These are phyloP conservation scores for Drosophila neonasuta DNA, from an alignment of 2,888 invertebrate genomes.

Conservation along the genomic window DNA sequence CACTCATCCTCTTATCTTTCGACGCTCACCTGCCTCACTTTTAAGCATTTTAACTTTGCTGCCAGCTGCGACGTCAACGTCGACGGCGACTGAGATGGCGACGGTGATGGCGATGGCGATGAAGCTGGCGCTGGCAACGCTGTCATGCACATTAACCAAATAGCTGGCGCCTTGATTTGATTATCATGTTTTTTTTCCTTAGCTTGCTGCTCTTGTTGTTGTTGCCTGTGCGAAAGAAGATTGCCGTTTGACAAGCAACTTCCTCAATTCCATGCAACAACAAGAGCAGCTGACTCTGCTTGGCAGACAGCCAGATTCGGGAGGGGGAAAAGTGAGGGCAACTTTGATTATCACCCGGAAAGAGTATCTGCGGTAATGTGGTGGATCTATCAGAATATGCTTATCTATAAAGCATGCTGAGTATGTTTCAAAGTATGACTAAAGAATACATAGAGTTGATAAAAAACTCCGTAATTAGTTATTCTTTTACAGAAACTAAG, in stretches of 20 bases:
- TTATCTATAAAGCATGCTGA: background rate
- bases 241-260: conserved; percentile 71
- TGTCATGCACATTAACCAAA: conserved; percentile 72
- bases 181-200: conserved; percentile 59
- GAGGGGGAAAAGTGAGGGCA: conserved; percentile 8
- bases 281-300: conserved; percentile 36
- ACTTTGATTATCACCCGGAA: conserved; percentile 34
- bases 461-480: too few species aligned
- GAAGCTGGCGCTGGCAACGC: conserved; percentile 19
- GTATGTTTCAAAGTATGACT: too few species aligned
- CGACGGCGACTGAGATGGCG: conserved; percentile 13
- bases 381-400: background rate
- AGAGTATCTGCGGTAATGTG: conserved; percentile 28
- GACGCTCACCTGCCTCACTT: conserved; percentile 62
- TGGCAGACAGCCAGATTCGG: background rate
- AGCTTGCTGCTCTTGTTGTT: background rate
- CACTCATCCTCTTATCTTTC: conserved; percentile 54
- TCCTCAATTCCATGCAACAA: conserved; percentile 52
- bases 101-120: conserved; percentile 17
- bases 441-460: too few species aligned
- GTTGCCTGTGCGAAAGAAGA: conserved; percentile 39
- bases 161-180: conserved; percentile 76
- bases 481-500: too few species aligned
- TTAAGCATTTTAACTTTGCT: conserved; percentile 66
- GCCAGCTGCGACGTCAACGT: conserved; percentile 21